Evolutionary conservation across 2,888 invertebrate species (phyloP), one percentile per base, ranked within the genome.

Genomic region (Taenaris catops): DNA sequence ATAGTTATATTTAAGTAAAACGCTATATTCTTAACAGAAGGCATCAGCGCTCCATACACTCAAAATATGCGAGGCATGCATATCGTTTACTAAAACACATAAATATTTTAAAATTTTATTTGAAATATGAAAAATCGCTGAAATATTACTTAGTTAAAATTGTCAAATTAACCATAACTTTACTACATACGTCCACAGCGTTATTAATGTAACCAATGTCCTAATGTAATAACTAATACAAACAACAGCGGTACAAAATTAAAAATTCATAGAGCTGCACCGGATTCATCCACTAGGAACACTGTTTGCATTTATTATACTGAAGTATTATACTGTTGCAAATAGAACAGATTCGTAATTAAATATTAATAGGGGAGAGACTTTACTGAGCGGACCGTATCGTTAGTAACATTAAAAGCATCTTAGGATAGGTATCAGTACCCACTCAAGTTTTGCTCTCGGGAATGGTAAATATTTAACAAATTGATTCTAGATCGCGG

Each of bases 401-500:
- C 18, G 34, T 34, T 33, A 35, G 21, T 19, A 51, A 63, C 64
- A 63, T 68, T 62, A 60, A 56, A 60, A 64, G 57, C 63, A 50
- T 56, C 61, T 63, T 57, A 59, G 32, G 28, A 33, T 40, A 25
- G 33, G 33, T 39, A 46, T 42, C 32, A 46, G 26, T 44, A 44
- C 29, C 40, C 42, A 37, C 41, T 44, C 32, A 35, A 38, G 41
- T 36, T 41, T 25, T 38, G 32, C 65, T 63, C 67, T 42, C 43
- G 58, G 58, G 62, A 56, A 55, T 64, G 60, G 58, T 81, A 71
- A 81, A 81, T 83, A 80, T 80, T 81, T 76, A 76, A 78, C 69
- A 68, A 76, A 76, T 76, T 73, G 73, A 73, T 73, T 73, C 70
- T 65, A n/a, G n/a, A n/a, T n/a, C n/a, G n/a, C n/a, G n/a, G n/a